Base-by-base conservation (phyloP, 1,140 invertebrate species). In the Pogonomyrmex californicus region DNA sequence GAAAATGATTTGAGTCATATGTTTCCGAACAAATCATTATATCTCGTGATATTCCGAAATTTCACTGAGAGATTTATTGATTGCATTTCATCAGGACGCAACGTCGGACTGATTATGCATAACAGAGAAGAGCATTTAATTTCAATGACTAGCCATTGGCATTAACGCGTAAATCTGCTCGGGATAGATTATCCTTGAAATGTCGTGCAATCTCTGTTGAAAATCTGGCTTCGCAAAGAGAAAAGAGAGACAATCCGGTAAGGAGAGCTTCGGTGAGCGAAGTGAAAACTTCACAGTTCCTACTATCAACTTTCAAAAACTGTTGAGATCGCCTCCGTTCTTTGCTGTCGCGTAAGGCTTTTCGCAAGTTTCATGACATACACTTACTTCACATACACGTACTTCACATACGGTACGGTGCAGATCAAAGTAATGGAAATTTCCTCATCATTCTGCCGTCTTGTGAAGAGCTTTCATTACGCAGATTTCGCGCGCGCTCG, bases 391-490 rank as follows among this genome's bases (percentile, higher is more conserved):
- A n/a, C n/a, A n/a, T n/a, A n/a, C n/a, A 66, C 71, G 56, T 87
- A 88, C 56, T 85, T 88, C 85, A 49, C 68, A 60, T 47, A 73
- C 66, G 68, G 38, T 86, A 89, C 81, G 63, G 83, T 54, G 63
- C 51, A 85, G 58, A 88, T 51, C 82, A 89, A 90, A 89, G 86
- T 88, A 92, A 88, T 88, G 87, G 86, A 91, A 89, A 89, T 89
- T 91, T 86, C 89, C 88, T 90, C 88, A 91, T 92, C 87, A 87
- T 89, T 91, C 82, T 85, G 75, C 82, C 83, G 86, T 85, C 23
- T 71, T 62, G 23, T 79, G 90, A 90, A 65, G 60, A 70, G 90
- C 88, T 92, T 91, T 93, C 90, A 93, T 93, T 92, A 93, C 90
- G 86, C 58, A 60, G 78, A 87, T 87, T 79, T 86, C 87, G 17